Base-by-base conservation (phyloP, 2,888 invertebrate species). In the Eulithis prunata region DNA sequence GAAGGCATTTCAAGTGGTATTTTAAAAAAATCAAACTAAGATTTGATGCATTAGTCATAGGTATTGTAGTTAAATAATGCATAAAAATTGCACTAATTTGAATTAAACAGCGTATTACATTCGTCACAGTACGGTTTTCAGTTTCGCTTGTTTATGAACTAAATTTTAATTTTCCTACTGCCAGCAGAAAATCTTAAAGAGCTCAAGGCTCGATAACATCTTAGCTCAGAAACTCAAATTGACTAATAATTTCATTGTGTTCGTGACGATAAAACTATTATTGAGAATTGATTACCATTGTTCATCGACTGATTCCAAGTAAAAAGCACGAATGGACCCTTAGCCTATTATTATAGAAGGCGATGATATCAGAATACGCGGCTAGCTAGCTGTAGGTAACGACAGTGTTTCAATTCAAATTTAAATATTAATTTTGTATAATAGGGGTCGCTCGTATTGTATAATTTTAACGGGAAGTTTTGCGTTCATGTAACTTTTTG, bases 191-290 rank as follows among this genome's bases (percentile, higher is more conserved):
- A 68, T 74, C 66, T 70, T 14, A 60, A 72, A 71, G 58, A 70
- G 68, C 66, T 60, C 55, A 71, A 68, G 57, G 67, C 21, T 70
- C 14, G 66, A 76, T 74, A 62, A 67, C 60, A 75, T 74, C 66
- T 69, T 70, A 70, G 66, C 62, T 71, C 57, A 56, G 54, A 70
- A 65, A 64, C 66, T 71, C 55, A 53, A 47, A 69, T 68, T 69
- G 66, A 64, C 71, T 70, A 73, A 78, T 74, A 75, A 78, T 83
- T 80, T 80, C 75, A 78, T 77, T 71, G 74, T 61, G 76, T 83
- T 83, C 85, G 86, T 84, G 86, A 82, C 81, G 78, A 77, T 80
- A 79, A 78, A 75, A 72, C 68, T 72, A 69, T 77, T 78, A 84
- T 78, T 74, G 74, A 71, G 71, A 69, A 71, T 69, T 80, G 81